phyloP scores from a whole-genome alignment of 2,113 vertebrate genomes.

The Neopipo cinnamomea region DNA sequence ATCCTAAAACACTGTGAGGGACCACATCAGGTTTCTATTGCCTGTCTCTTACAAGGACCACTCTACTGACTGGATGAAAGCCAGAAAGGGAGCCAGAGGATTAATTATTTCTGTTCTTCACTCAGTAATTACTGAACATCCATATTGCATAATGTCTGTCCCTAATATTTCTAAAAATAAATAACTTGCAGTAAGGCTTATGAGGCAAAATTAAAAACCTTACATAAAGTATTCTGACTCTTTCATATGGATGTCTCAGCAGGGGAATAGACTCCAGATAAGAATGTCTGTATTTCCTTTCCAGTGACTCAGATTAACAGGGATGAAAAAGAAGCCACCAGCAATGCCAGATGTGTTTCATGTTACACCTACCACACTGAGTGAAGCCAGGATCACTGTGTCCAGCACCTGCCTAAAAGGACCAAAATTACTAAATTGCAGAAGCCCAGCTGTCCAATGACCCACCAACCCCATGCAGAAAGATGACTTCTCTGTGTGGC shows the following conservation, averaged over 20 bases:
- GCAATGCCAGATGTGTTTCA: accelerated
- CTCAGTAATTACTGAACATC: background rate
- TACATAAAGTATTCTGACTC: background rate
- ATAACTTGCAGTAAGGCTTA: background rate
- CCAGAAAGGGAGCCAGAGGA: background rate
- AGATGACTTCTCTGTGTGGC: background rate
- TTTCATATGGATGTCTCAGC: background rate
- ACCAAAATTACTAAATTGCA: background rate
- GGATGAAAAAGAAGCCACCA: background rate
- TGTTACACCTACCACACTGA: background rate
- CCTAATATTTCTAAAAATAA: background rate
- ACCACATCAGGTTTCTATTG: background rate
- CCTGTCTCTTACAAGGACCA: background rate
- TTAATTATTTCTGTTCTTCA: background rate
- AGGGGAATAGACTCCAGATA: background rate
- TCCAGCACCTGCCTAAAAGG: background rate
- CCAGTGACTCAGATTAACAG: background rate
- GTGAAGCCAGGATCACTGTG: background rate
- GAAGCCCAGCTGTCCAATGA: background rate
- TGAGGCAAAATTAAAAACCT: background rate
- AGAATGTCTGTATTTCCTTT: background rate
- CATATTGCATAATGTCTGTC: background rate
- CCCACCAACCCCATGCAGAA: background rate
- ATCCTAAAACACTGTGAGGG: background rate
- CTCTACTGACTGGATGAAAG: background rate